These are phyloP conservation scores for Lysandra coridon DNA, from an alignment of 2,888 invertebrate species.

Conservation along the genomic window DNA sequence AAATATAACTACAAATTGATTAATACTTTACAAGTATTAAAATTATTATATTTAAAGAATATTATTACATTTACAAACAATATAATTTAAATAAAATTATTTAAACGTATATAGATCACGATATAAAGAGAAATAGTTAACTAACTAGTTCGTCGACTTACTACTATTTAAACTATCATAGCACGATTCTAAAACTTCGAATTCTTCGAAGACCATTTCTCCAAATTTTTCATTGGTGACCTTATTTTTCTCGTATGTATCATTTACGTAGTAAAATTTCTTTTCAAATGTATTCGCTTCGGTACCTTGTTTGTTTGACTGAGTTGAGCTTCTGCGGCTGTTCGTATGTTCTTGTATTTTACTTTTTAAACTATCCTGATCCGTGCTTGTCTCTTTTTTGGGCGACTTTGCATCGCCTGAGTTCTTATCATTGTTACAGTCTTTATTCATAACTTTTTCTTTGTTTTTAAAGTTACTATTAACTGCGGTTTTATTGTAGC, in stretches of 20 bases:
- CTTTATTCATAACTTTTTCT: constrained; percentile 53
- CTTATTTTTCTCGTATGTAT: constrained; percentile 79
- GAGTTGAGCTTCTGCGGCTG: constrained; percentile 43
- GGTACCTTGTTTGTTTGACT: constrained; percentile 52
- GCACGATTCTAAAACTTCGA: constrained; percentile 84
- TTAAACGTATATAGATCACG: constrained; percentile 68
- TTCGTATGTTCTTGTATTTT: constrained; percentile 22
- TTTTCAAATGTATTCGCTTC: constrained; percentile 74
- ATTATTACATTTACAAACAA: constrained; percentile 61
- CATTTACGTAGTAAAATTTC: constrained; percentile 82
- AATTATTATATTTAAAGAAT: constrained; percentile 53
- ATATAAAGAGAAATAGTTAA: constrained; percentile 58
- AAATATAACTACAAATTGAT: constrained; percentile 38
- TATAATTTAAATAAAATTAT: constrained; percentile 71
- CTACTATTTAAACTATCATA: constrained; percentile 82
- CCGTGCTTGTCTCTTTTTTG: constrained; percentile 41
- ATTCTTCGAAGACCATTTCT: constrained; percentile 93
- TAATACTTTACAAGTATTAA: constrained; percentile 34
- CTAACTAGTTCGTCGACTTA: constrained; percentile 69
- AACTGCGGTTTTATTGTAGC: constrained; percentile 71
- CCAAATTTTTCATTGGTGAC: constrained; percentile 83
- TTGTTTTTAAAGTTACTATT: constrained; percentile 71
- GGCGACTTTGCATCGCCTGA: constrained; percentile 36
- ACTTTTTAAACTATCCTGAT: background rate
- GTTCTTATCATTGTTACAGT: constrained; percentile 39